These are phyloP conservation scores for Coregonus ussuriensis DNA, from an alignment of 2,797 vertebrate species.

Conservation along the genomic window DNA sequence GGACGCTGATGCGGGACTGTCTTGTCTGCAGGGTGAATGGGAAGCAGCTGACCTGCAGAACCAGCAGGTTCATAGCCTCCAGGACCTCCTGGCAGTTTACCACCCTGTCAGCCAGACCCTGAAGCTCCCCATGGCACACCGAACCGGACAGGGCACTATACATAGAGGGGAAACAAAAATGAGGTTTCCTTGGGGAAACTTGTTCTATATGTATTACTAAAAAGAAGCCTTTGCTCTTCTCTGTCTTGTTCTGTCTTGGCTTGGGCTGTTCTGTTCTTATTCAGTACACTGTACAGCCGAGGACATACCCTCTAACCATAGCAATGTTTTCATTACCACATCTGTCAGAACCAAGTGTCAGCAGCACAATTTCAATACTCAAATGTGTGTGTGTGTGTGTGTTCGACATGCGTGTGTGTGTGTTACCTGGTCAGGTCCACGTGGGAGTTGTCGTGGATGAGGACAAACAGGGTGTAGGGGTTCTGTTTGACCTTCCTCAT, in stretches of 20 bases:
- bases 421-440: constrained; percentile 92
- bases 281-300: not conserved
- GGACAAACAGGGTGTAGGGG: constrained; percentile 94
- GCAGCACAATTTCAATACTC: not conserved
- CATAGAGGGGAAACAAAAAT: not conserved
- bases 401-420: not conserved
- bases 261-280: not conserved
- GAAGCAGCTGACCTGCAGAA: constrained; percentile 97
- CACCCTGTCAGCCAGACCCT: constrained; percentile 93
- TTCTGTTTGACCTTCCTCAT: constrained; percentile 96
- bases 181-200: not conserved
- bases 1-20: constrained; percentile 90
- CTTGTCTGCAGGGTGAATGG: constrained; percentile 92
- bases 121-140: constrained; percentile 90
- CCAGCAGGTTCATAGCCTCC: constrained; percentile 92
- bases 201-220: not conserved
- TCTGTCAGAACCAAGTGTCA: not conserved
- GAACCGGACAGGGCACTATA: constrained; percentile 81
- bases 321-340: not conserved
- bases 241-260: not conserved
- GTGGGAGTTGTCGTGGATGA: constrained; percentile 96
- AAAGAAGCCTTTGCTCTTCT: not conserved
- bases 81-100: constrained; percentile 96
- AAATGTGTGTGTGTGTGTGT: not conserved
- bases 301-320: not conserved